Conservation (phyloP, 2,113 vertebrate species). For the Erythrocebus patas region DNA sequence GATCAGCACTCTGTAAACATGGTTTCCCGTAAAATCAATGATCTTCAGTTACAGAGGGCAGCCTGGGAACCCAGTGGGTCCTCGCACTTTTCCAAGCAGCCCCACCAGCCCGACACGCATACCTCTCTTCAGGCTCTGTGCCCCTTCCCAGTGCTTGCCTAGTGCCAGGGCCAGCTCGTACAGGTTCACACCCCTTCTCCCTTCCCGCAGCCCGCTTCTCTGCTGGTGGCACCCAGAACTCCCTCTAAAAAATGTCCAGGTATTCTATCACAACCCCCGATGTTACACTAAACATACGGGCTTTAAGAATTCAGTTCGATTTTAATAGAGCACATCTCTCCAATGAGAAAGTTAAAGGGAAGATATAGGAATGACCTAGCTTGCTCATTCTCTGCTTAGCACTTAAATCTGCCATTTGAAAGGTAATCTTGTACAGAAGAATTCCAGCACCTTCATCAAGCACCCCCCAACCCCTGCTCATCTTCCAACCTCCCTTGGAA, state of each 20-base stretch:
- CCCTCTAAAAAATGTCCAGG: background rate
- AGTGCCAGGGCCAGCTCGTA: background rate
- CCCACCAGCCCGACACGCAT: background rate
- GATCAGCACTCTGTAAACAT: conserved; percentile 99
- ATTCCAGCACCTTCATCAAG: background rate
- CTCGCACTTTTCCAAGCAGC: conserved; percentile 60
- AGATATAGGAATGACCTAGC: fast-evolving
- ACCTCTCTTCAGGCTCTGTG: background rate
- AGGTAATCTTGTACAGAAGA: background rate
- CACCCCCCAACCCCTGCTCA: background rate
- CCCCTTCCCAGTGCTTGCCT: background rate
- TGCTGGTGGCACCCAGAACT: background rate
- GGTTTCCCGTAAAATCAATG: conserved; percentile 99
- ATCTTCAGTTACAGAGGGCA: conserved; percentile 96
- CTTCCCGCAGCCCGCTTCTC: background rate
- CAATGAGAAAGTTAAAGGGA: background rate
- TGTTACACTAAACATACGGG: background rate
- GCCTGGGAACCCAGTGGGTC: conserved; percentile 89
- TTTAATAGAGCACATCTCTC: background rate
- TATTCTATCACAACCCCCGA: background rate
- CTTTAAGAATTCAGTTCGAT: background rate
- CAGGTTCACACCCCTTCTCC: background rate
- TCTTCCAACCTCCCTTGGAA: background rate
- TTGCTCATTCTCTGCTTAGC: background rate
- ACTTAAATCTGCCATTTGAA: background rate